phyloP scores from a whole-genome alignment of 1,140 invertebrate species.

The Zophobas atratus region DNA sequence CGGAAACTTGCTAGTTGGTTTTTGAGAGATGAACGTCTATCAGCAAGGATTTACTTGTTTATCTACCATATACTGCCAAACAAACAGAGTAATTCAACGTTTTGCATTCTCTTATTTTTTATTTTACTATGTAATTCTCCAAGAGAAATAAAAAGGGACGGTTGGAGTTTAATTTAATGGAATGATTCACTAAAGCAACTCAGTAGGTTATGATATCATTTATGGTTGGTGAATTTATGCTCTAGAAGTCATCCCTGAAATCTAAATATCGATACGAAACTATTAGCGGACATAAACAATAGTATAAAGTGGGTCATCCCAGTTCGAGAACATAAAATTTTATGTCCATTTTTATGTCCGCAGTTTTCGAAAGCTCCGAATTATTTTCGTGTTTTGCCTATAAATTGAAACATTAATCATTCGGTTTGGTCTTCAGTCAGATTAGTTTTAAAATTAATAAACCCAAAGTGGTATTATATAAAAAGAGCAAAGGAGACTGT shows the following conservation, averaged over 20 bases:
- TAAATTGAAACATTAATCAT: constrained; percentile 28
- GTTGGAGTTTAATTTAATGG: no score
- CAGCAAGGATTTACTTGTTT: constrained; percentile 31
- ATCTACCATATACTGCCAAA: background rate
- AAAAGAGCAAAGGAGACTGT: background rate
- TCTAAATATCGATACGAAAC: constrained; percentile 22
- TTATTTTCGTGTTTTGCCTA: constrained; percentile 33
- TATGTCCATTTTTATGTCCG: constrained; percentile 26
- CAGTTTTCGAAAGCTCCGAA: constrained; percentile 11
- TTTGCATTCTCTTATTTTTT: background rate
- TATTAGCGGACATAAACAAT: constrained; percentile 30
- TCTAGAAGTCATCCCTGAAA: background rate
- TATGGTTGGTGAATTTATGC: background rate
- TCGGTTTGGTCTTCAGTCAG: background rate
- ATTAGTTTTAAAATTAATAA: constrained; percentile 20
- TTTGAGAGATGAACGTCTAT: constrained; percentile 27
- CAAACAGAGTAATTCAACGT: background rate
- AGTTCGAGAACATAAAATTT: constrained; percentile 29
- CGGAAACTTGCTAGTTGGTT: constrained; percentile 19
- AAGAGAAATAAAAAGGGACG: no score
- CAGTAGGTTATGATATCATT: background rate
- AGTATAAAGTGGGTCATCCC: constrained; percentile 29
- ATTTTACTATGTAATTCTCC: background rate
- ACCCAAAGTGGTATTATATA: background rate
- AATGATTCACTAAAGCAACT: no score